phyloP scores from a whole-genome alignment of 2,113 vertebrate species.

The Ardeotis arabs region DNA sequence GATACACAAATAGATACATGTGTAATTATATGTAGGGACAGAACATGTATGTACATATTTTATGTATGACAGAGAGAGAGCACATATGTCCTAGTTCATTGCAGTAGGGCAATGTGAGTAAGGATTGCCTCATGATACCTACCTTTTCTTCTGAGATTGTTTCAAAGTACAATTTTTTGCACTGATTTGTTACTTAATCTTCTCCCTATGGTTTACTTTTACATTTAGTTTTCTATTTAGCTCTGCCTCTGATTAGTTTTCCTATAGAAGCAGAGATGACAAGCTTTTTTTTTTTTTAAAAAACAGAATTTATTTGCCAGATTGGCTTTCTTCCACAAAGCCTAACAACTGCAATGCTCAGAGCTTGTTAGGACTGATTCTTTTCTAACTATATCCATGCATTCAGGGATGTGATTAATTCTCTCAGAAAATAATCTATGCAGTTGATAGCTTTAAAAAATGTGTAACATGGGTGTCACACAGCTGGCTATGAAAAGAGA shows the following conservation, averaged over 20 bases:
- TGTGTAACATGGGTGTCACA: background rate
- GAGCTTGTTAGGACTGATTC: slow-evolving; percentile 21
- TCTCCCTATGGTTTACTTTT: background rate
- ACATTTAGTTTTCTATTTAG: background rate
- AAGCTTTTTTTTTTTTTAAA: background rate
- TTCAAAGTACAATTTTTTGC: background rate
- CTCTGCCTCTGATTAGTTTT: background rate
- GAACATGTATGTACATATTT: background rate
- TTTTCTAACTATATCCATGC: background rate
- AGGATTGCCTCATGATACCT: background rate
- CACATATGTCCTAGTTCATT: background rate
- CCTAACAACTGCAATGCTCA: background rate
- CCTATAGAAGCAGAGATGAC: background rate
- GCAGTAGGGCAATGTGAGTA: background rate
- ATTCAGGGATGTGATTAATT: slow-evolving; percentile 24
- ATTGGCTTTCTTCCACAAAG: slow-evolving; percentile 11
- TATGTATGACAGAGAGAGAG: background rate
- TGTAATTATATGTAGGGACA: background rate
- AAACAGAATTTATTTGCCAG: background rate
- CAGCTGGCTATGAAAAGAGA: background rate
- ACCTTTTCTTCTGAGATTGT: background rate
- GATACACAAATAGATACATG: background rate
- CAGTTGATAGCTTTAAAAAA: slow-evolving; percentile 20
- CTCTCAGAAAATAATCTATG: background rate
- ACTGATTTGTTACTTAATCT: background rate